These are phyloP conservation scores for Tachuris rubrigastra DNA, from an alignment of 2,113 vertebrate genomes.

Conservation along the genomic window DNA sequence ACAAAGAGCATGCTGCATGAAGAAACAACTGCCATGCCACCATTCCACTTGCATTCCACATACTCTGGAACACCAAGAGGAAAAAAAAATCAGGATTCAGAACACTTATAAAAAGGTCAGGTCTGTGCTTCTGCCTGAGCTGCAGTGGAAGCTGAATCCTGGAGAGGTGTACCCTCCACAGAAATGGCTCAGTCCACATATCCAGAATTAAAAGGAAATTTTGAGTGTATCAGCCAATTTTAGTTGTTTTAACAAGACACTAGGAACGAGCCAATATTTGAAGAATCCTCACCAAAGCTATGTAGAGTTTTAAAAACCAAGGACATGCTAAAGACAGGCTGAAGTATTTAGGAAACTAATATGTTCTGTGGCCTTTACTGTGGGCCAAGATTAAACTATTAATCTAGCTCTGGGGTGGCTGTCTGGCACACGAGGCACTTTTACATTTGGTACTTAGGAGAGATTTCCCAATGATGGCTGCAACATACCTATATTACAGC, in stretches of 20 bases:
- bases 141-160: not conserved
- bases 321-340: not conserved
- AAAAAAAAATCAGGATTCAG: not conserved
- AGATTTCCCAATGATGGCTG: not conserved
- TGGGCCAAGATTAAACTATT: not conserved
- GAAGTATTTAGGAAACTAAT: not conserved
- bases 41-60: not conserved
- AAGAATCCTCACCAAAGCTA: not conserved
- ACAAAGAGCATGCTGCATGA: rapidly evolving
- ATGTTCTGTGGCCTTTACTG: not conserved
- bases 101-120: not conserved
- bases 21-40: not conserved
- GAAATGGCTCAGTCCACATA: not conserved
- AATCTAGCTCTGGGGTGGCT: not conserved
- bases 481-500: not conserved
- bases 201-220: not conserved
- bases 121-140: not conserved
- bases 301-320: not conserved
- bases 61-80: not conserved
- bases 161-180: not conserved
- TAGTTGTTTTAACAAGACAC: not conserved
- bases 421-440: not conserved
- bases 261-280: not conserved
- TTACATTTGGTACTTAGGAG: not conserved
- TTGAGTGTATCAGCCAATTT: not conserved